These are phyloP conservation scores for Pharmacophagus antenor DNA, from an alignment of 2,888 invertebrate genomes.

Conservation along the genomic window DNA sequence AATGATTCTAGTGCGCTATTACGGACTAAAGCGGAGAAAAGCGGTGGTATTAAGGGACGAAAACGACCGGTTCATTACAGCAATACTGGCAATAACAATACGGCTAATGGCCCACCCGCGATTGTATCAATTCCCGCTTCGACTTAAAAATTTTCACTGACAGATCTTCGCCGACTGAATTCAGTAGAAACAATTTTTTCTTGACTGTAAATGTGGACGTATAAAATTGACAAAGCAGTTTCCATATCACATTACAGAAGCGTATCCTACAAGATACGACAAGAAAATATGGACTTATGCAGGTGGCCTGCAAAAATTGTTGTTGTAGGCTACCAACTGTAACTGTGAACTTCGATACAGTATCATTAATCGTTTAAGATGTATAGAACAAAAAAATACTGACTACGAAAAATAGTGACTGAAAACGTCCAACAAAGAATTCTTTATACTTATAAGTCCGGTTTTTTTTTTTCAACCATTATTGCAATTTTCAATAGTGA, in stretches of 20 bases:
- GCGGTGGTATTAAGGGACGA: slow-evolving; percentile 73
- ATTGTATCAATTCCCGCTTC: slow-evolving; percentile 66
- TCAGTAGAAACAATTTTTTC: slow-evolving; percentile 29
- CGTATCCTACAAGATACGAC: slow-evolving; percentile 1
- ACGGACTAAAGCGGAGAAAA: slow-evolving; percentile 64
- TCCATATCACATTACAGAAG: neutral
- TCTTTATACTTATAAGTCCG: too few relatives aligned
- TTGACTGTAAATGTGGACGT: neutral
- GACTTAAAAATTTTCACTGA: slow-evolving; percentile 59
- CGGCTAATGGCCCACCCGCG: slow-evolving; percentile 70
- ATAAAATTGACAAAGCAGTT: slow-evolving; percentile 11
- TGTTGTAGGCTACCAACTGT: neutral
- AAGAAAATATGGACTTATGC: slow-evolving; percentile 8
- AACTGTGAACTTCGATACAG: neutral
- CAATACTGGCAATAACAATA: slow-evolving; percentile 78
- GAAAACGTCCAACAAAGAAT: too few relatives aligned
- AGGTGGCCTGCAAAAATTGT: neutral
- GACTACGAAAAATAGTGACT: too few relatives aligned
- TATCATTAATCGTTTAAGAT: neutral
- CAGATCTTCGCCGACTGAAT: slow-evolving; percentile 50
- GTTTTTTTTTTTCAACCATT: too few relatives aligned
- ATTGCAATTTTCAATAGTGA: too few relatives aligned
- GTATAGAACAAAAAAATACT: too few relatives aligned
- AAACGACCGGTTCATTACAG: slow-evolving; percentile 78
- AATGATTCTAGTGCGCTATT: slow-evolving; percentile 64